phyloP scores from a whole-genome alignment of 2,113 vertebrate genomes.

The Laticauda colubrina region DNA sequence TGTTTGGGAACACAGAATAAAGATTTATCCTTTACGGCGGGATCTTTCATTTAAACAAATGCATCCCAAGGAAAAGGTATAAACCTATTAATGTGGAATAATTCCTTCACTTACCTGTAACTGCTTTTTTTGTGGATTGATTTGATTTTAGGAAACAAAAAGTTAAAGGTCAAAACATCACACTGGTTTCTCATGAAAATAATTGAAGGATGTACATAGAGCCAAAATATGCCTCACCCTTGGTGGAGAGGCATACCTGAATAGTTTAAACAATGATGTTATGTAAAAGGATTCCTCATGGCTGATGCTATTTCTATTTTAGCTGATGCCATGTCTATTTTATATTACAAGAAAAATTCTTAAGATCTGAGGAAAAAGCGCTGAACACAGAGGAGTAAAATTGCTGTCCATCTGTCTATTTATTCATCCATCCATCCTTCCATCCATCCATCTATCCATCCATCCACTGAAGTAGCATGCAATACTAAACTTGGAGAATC shows the following conservation, averaged over 20 bases:
- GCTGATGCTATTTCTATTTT: fast-evolving
- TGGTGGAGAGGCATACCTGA: not conserved
- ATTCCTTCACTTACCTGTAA: constrained; percentile 28
- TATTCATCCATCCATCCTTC: not conserved
- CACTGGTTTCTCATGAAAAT: not conserved
- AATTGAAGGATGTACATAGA: not conserved
- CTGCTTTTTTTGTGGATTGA: constrained; percentile 12
- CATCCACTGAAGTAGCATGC: constrained; percentile 11
- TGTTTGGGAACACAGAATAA: constrained; percentile 46
- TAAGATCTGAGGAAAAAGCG: constrained; percentile 29
- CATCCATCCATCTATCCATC: no score
- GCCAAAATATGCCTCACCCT: not conserved
- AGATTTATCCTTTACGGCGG: constrained; percentile 42
- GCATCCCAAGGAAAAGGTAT: constrained; percentile 35
- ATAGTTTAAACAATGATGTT: not conserved
- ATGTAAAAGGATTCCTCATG: not conserved
- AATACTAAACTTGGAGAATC: not conserved
- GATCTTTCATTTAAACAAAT: constrained; percentile 47
- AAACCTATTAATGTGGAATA: constrained; percentile 45
- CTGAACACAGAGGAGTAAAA: constrained; percentile 32
- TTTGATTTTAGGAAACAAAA: not conserved
- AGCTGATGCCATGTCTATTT: not conserved
- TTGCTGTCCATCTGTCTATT: not conserved
- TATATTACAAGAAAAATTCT: constrained; percentile 1
- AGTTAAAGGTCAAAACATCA: not conserved